Conservation (phyloP, 2,797 vertebrate species). For the Onychomys arenicola region DNA sequence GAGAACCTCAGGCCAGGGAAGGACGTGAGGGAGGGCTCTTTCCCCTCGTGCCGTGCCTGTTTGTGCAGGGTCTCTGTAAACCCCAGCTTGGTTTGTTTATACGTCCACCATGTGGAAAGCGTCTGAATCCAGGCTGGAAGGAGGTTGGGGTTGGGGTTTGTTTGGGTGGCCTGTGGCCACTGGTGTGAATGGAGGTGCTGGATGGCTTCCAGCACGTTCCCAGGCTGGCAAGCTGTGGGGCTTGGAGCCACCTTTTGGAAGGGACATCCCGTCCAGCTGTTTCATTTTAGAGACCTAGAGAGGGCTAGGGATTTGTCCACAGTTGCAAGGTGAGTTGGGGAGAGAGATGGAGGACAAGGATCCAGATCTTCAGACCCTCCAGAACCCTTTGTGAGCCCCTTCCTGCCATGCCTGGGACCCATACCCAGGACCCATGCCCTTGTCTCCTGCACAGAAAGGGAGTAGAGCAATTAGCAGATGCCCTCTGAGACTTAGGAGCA, state of each 20-base stretch:
- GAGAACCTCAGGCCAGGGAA: background rate
- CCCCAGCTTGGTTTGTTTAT: constrained; percentile 67
- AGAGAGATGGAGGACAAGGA: background rate
- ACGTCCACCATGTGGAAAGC: constrained; percentile 46
- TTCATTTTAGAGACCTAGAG: background rate
- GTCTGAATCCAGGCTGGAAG: constrained; percentile 60
- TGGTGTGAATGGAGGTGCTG: constrained; percentile 66
- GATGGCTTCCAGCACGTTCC: constrained; percentile 46
- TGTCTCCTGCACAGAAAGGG: background rate
- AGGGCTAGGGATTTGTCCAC: background rate
- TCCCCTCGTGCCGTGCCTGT: constrained; percentile 44
- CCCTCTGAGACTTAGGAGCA: background rate
- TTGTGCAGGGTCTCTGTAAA: constrained; percentile 56
- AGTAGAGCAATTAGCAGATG: background rate
- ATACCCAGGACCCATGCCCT: background rate
- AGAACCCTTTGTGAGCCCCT: background rate
- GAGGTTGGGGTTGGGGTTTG: constrained; percentile 71
- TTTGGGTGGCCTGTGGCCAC: constrained; percentile 76
- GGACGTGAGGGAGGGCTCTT: background rate
- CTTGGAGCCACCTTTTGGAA: constrained; percentile 1
- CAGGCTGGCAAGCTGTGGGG: background rate
- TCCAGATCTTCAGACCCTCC: background rate
- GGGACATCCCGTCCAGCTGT: background rate
- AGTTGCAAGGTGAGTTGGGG: background rate
- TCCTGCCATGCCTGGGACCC: background rate